These are phyloP conservation scores for Micrastur ruficollis DNA, from an alignment of 2,797 vertebrate genomes.

Conservation along the genomic window DNA sequence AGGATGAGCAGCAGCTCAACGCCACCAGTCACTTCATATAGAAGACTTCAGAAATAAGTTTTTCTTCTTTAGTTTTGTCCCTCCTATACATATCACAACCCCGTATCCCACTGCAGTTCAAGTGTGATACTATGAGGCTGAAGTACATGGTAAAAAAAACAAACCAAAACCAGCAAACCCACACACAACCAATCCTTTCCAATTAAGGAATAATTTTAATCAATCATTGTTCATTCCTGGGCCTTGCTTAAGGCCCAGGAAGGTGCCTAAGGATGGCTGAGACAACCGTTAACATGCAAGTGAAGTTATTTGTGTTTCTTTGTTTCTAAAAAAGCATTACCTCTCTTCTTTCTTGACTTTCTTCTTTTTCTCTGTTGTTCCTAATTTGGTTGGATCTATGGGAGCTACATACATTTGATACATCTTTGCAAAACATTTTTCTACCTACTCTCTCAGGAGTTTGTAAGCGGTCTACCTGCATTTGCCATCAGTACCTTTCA, in stretches of 20 bases:
- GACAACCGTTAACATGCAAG: background rate
- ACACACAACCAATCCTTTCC: background rate
- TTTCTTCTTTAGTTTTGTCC: background rate
- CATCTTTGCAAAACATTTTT: background rate
- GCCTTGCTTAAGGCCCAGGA: background rate
- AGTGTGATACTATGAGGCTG: background rate
- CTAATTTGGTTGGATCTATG: background rate
- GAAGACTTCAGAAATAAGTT: background rate
- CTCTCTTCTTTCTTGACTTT: background rate
- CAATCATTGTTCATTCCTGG: background rate
- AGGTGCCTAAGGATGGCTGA: background rate
- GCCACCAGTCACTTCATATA: too few relatives aligned
- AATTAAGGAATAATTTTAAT: background rate
- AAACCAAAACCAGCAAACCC: too few relatives aligned
- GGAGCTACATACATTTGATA: background rate
- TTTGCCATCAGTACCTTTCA: background rate
- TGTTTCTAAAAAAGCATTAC: background rate
- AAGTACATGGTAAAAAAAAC: background rate
- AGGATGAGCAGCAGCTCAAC: background rate
- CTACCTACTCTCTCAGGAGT: background rate
- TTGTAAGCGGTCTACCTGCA: background rate
- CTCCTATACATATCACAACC: background rate
- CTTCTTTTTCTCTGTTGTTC: background rate
- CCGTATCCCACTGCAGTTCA: background rate
- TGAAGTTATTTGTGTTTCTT: background rate